phyloP scores from a whole-genome alignment of 2,113 vertebrate genomes.

The Chloropsis hardwickii region DNA sequence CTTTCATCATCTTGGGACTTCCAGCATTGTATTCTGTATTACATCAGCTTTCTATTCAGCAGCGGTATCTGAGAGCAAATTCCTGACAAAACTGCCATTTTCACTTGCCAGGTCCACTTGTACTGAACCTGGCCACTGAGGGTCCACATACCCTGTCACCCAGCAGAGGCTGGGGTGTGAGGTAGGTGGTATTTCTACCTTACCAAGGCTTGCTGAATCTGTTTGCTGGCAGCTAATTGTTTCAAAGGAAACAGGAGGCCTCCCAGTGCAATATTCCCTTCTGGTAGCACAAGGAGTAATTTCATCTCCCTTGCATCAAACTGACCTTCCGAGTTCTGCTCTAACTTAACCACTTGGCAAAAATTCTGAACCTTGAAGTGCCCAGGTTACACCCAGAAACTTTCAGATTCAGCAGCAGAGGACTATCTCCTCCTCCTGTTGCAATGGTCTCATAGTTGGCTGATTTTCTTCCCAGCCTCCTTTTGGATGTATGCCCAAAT shows the following conservation, averaged over 20 bases:
- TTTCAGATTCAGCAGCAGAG: conserved; percentile 31
- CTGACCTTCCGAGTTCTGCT: background rate
- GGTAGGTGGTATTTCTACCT: background rate
- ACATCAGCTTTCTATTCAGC: conserved; percentile 40
- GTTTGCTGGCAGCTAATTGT: background rate
- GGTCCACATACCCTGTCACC: background rate
- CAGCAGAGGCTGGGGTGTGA: background rate
- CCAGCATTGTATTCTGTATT: background rate
- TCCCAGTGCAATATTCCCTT: background rate
- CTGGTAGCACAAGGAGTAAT: background rate
- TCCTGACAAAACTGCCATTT: background rate
- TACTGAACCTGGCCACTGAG: background rate
- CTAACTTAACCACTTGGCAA: conserved; percentile 6
- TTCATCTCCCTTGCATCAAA: background rate
- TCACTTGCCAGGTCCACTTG: background rate
- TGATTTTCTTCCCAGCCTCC: conserved; percentile 66
- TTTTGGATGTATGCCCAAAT: conserved; percentile 72
- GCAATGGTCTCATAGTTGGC: conserved; percentile 44
- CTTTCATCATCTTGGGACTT: conserved; percentile 63
- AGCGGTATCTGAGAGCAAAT: background rate
- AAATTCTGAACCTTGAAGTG: background rate
- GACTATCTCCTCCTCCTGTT: conserved; percentile 38
- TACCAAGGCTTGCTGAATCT: background rate
- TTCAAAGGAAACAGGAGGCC: background rate
- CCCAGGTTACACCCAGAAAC: conserved; percentile 44